These are phyloP conservation scores for Netelia melanura DNA, from an alignment of 2,888 invertebrate species.

Conservation along the genomic window DNA sequence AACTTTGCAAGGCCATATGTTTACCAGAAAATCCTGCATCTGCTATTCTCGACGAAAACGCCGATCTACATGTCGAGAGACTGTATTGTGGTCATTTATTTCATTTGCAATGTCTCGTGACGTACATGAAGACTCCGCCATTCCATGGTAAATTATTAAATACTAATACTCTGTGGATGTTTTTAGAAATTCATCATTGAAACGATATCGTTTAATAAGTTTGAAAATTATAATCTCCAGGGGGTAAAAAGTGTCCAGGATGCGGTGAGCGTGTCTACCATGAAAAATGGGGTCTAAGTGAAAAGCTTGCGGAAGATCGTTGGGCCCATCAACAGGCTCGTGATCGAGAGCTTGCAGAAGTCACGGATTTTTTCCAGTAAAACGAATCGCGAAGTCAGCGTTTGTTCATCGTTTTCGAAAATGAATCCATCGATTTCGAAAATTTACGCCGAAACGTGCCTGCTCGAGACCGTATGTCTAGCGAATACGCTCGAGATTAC, in stretches of 20 bases:
- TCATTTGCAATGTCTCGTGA: conserved; percentile 89
- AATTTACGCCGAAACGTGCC: background rate
- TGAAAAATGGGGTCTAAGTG: conserved; percentile 90
- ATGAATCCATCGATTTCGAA: background rate
- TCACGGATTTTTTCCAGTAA: conserved; percentile 89
- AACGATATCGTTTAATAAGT: background rate
- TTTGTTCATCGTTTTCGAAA: background rate
- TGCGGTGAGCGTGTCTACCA: conserved; percentile 90
- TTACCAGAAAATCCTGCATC: conserved; percentile 87
- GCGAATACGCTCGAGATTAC: background rate
- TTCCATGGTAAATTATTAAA: conserved; percentile 86
- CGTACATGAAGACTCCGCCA: conserved; percentile 90
- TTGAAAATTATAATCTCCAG: conserved; percentile 78
- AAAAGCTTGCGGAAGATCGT: conserved; percentile 89
- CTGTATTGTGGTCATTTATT: conserved; percentile 91
- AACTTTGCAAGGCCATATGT: conserved; percentile 87
- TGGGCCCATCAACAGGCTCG: conserved; percentile 93
- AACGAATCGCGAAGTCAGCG: conserved; percentile 1
- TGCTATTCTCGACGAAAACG: conserved; percentile 86
- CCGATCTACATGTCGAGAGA: conserved; percentile 88
- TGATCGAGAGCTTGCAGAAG: conserved; percentile 90
- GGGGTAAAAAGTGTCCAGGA: conserved; percentile 89
- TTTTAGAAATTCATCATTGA: background rate
- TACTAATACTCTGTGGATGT: background rate
- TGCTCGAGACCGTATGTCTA: background rate